phyloP scores from a whole-genome alignment of 2,797 vertebrate genomes.

The Pristis pectinata region DNA sequence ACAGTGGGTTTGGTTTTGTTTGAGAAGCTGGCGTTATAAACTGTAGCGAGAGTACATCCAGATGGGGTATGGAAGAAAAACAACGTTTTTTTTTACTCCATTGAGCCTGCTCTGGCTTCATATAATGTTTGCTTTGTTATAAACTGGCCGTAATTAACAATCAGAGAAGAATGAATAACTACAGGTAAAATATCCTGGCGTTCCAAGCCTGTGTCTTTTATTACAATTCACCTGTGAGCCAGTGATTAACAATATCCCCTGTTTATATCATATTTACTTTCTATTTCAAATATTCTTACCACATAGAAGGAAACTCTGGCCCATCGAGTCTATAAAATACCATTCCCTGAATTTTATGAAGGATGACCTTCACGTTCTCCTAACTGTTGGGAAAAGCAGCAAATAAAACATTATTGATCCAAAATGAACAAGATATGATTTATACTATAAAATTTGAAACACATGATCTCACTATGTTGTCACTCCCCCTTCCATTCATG shows the following conservation, averaged over 20 bases:
- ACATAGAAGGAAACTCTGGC: too few species aligned
- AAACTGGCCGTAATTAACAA: background rate
- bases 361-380: background rate
- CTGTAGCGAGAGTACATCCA: background rate
- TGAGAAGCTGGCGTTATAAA: background rate
- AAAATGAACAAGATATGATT: background rate
- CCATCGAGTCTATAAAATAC: too few species aligned
- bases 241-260: background rate
- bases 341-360: background rate
- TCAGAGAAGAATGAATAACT: background rate
- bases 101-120: background rate
- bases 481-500: background rate
- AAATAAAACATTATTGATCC: background rate
- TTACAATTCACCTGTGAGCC: background rate
- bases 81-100: background rate
- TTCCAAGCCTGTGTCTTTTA: background rate
- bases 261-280: too few species aligned
- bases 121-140: background rate
- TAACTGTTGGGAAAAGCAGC: background rate
- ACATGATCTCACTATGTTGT: background rate
- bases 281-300: too few species aligned
- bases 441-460: background rate
- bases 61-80: background rate
- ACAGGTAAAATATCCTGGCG: background rate
- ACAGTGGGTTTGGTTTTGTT: background rate